Evolutionary conservation across 1,140 invertebrate species (phyloP).

Genomic region (Uloborus diversus): DNA sequence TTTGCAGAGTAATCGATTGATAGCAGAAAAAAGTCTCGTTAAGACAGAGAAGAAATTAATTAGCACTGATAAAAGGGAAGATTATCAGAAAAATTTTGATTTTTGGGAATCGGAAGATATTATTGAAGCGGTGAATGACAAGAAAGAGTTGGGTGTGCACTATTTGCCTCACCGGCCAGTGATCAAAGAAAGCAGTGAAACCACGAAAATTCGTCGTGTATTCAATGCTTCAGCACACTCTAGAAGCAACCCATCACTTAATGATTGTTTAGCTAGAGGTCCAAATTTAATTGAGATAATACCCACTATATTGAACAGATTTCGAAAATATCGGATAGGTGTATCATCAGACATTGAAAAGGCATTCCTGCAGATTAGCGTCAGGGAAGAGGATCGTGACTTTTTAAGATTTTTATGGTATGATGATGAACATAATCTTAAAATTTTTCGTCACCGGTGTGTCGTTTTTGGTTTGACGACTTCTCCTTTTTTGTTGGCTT

Average conservation of each 20-base stretch:
- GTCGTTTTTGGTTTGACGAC: too few relatives aligned
- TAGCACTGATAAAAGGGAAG: too few relatives aligned
- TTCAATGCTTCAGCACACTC: constrained; percentile 26
- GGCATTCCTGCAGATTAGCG: constrained; percentile 65
- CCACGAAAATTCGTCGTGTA: constrained; percentile 50
- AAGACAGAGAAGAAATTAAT: too few relatives aligned
- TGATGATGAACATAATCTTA: too few relatives aligned
- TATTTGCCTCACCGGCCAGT: constrained; percentile 60
- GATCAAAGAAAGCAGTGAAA: constrained; percentile 43
- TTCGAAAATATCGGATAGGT: constrained; percentile 1
- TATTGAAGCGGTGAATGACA: constrained; percentile 59
- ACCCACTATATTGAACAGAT: constrained; percentile 60
- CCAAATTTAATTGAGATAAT: constrained; percentile 25
- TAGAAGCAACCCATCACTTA: constrained; percentile 9
- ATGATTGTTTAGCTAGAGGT: constrained; percentile 39
- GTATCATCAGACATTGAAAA: constrained; percentile 62
- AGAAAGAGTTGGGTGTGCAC: constrained; percentile 11
- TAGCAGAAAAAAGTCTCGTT: too few relatives aligned
- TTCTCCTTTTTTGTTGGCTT: too few relatives aligned
- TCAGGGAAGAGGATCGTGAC: constrained; percentile 8
- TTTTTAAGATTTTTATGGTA: constrained; percentile 16
- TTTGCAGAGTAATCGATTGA: too few relatives aligned
- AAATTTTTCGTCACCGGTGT: too few relatives aligned
- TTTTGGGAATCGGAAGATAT: constrained; percentile 61
- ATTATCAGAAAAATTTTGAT: constrained; percentile 56